Percentiles rank a stretch among this genome's conserved stretches.
phyloP scores from a whole-genome alignment of 1,140 invertebrate species.

The Drosophila hydei region DNA sequence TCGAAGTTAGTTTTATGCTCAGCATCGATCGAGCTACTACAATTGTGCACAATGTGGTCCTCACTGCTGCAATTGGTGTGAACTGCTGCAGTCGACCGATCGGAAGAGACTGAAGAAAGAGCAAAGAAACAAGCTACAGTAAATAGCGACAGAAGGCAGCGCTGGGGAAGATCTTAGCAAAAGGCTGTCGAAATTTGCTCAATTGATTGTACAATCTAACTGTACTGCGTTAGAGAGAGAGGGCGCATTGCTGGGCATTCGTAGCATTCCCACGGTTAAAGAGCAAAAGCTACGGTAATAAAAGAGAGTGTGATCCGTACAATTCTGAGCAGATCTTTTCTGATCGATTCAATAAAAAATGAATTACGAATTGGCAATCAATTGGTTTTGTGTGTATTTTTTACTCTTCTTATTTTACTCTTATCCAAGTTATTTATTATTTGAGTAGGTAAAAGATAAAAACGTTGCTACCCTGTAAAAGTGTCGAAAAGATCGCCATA shows the following conservation, averaged over 20 bases:
- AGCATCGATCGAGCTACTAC: constrained; percentile 41
- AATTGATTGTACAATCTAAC: constrained; percentile 29
- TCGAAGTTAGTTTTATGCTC: constrained; percentile 21
- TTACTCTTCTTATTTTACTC: constrained; percentile 4
- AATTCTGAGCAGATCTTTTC: neutral
- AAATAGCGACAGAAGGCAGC: constrained; percentile 14
- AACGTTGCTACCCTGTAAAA: constrained; percentile 50
- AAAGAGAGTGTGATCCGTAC: constrained; percentile 13
- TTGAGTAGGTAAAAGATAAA: constrained; percentile 19
- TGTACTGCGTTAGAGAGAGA: constrained; percentile 33
- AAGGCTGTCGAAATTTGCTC: constrained; percentile 59
- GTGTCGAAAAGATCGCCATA: constrained; percentile 48
- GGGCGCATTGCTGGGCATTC: constrained; percentile 5
- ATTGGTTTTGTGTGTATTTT: neutral
- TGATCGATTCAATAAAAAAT: constrained; percentile 5
- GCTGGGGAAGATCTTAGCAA: constrained; percentile 36
- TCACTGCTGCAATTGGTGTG: constrained; percentile 8
- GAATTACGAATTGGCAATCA: neutral
- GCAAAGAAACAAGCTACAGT: constrained; percentile 35
- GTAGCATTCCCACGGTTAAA: constrained; percentile 23
- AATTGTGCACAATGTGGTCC: constrained; percentile 12
- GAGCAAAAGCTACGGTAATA: constrained; percentile 23
- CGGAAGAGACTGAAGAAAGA: constrained; percentile 37
- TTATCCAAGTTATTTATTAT: constrained; percentile 7
- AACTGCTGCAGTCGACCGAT: constrained; percentile 29